Evolutionary conservation across 2,797 vertebrate genomes (phyloP).

Genomic region (Cuniculus paca): DNA sequence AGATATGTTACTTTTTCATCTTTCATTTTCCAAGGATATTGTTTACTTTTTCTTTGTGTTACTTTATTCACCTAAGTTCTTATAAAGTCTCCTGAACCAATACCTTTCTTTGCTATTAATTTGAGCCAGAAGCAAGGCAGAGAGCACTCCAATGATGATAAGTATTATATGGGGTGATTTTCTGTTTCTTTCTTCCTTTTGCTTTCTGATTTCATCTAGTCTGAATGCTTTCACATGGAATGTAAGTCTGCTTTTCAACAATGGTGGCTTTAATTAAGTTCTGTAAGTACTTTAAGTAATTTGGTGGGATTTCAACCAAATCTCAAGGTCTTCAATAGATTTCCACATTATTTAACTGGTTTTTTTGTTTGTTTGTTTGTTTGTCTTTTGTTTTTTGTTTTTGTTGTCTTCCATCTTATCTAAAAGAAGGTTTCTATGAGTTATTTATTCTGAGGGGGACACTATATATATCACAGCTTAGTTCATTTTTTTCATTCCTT

Average conservation of each 20-base stretch:
- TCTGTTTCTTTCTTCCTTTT: not conserved
- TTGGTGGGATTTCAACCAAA: constrained; percentile 22
- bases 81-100: not conserved
- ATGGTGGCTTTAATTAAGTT: constrained; percentile 48
- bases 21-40: not conserved
- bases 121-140: not conserved
- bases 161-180: constrained; percentile 1
- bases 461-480: not conserved
- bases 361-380: too few species aligned
- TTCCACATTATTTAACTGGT: not conserved
- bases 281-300: constrained; percentile 44
- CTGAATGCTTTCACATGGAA: constrained; percentile 47
- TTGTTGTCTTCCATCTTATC: too few species aligned
- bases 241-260: constrained; percentile 64
- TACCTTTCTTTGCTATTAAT: not conserved
- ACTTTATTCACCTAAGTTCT: not conserved
- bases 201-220: not conserved
- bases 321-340: constrained; percentile 48
- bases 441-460: not conserved
- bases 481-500: not conserved
- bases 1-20: not conserved
- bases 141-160: not conserved
- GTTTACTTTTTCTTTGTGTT: not conserved
- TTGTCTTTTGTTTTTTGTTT: too few species aligned
- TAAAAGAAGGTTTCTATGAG: constrained; percentile 19